These are phyloP conservation scores for Rhynchomys soricoides DNA, from an alignment of 2,113 vertebrate species.

Conservation along the genomic window DNA sequence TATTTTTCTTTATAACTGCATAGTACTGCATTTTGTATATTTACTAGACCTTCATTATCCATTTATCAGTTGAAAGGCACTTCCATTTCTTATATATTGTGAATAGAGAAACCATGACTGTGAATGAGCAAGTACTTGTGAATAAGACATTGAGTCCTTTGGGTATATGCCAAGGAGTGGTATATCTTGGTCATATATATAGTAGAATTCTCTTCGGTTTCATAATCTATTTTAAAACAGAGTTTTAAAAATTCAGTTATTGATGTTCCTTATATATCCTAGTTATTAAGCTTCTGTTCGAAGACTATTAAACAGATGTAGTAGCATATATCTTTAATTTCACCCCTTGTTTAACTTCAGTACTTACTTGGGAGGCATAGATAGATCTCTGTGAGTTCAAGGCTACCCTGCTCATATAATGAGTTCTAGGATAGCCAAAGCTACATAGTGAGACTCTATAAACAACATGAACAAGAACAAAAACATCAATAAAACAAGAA, in stretches of 20 bases:
- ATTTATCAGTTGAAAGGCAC: neutral
- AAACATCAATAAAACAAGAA: no score
- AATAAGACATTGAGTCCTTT: neutral
- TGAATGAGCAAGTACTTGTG: neutral
- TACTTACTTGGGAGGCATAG: neutral
- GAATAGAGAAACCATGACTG: neutral
- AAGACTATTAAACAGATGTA: neutral
- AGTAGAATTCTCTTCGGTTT: neutral
- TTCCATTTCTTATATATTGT: neutral
- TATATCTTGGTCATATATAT: neutral
- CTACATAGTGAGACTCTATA: neutral
- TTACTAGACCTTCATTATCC: neutral
- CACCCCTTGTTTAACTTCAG: no score
- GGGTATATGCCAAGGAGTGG: neutral
- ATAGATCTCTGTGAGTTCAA: neutral
- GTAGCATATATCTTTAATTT: neutral
- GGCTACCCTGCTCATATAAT: neutral
- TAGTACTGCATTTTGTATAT: neutral
- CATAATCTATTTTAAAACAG: neutral
- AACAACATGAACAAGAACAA: no score
- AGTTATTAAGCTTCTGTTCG: neutral
- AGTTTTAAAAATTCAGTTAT: neutral
- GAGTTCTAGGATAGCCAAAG: neutral
- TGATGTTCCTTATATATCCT: neutral
- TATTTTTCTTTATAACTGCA: neutral